Conservation (phyloP, 2,113 vertebrate species). For the Pomatostomus ruficeps region DNA sequence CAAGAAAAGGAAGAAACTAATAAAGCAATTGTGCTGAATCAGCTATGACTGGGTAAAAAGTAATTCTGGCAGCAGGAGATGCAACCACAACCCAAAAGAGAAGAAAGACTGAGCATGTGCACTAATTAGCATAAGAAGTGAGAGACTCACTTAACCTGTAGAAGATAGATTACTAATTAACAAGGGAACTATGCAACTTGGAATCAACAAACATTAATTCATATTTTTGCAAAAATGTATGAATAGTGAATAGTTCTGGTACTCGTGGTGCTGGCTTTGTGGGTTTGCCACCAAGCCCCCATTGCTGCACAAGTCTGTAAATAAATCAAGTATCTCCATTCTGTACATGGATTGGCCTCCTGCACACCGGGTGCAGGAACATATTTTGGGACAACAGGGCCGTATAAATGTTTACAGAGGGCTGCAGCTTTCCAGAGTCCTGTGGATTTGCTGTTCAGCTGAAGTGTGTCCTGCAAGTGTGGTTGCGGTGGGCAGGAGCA, state of each 20-base stretch:
- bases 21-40: background rate
- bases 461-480: background rate
- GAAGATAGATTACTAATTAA: background rate
- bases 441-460: too few relatives aligned
- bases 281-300: background rate
- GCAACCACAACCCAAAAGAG: background rate
- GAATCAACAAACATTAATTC: background rate
- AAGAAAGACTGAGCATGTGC: background rate
- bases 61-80: background rate
- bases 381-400: background rate
- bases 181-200: background rate
- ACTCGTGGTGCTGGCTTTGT: background rate
- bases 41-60: background rate
- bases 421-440: background rate
- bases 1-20: background rate
- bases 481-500: fast-evolving
- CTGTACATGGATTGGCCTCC: background rate
- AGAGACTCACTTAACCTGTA: background rate
- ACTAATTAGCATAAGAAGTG: background rate
- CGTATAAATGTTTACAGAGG: too few relatives aligned
- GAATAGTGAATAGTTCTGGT: background rate
- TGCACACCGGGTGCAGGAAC: background rate
- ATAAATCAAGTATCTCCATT: background rate
- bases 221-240: background rate
- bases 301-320: background rate